Conservation (phyloP, 2,888 invertebrate species). For the Plagiodera versicolora region DNA sequence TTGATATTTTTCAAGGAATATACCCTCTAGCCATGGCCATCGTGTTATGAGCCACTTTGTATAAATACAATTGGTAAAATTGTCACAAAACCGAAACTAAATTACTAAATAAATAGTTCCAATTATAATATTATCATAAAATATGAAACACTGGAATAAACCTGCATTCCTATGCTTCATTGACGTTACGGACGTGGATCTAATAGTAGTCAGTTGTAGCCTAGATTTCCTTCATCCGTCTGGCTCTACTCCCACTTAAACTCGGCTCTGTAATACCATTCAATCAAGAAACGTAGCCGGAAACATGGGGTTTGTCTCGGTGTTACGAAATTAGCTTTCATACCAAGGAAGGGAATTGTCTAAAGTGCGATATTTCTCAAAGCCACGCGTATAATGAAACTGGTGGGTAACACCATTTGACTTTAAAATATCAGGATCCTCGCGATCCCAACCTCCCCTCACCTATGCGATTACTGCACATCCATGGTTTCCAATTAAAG, state of each 20-base stretch:
- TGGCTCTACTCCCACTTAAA: constrained; percentile 9
- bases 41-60: too few species aligned
- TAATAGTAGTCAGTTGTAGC: constrained; percentile 3
- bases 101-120: too few species aligned
- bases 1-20: too few species aligned
- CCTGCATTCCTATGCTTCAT: too few species aligned
- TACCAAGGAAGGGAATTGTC: constrained; percentile 48
- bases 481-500: constrained; percentile 33
- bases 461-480: constrained; percentile 29
- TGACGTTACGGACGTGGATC: too few species aligned
- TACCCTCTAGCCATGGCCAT: too few species aligned
- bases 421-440: constrained; percentile 51
- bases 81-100: too few species aligned
- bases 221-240: constrained; percentile 14
- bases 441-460: constrained; percentile 44
- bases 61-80: too few species aligned
- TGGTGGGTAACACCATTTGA: constrained; percentile 49
- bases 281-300: constrained; percentile 54
- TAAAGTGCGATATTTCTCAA: constrained; percentile 51
- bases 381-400: constrained; percentile 52
- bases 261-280: constrained; percentile 44
- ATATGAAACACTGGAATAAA: too few species aligned
- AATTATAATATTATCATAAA: too few species aligned
- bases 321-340: constrained; percentile 52
- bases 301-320: constrained; percentile 53